These are phyloP conservation scores for Myotis findleyi DNA, from an alignment of 2,797 vertebrate species.

Conservation along the genomic window DNA sequence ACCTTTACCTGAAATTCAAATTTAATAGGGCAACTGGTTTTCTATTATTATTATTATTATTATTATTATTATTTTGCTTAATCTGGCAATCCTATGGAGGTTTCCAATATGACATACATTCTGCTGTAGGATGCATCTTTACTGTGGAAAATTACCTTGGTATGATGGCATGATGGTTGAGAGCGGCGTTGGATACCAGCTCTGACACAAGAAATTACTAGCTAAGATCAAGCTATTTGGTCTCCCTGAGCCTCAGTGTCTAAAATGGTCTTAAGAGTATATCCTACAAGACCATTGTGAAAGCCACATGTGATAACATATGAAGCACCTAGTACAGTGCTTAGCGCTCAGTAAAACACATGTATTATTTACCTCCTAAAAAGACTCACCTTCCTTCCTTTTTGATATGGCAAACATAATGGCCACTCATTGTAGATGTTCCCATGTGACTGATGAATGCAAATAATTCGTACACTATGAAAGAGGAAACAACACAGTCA, in stretches of 20 bases:
- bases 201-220: not conserved
- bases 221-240: not conserved
- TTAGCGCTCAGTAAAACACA: not conserved
- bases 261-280: not conserved
- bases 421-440: constrained; percentile 98
- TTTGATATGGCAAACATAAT: constrained; percentile 98
- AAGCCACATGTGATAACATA: not conserved
- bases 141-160: not conserved
- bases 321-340: not conserved
- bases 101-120: not conserved
- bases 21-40: not conserved
- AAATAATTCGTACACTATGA: constrained; percentile 96
- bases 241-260: not conserved
- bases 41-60: not conserved
- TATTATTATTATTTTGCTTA: not conserved
- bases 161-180: not conserved
- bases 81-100: too few relatives aligned
- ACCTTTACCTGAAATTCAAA: constrained; percentile 32
- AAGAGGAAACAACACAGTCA: constrained; percentile 71
- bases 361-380: not conserved
- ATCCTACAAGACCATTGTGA: not conserved
- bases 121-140: not conserved
- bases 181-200: not conserved
- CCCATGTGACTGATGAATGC: constrained; percentile 99
- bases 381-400: constrained; percentile 96